Base-by-base conservation (phyloP, 2,113 vertebrate species). In the Pachyramphus minor region DNA sequence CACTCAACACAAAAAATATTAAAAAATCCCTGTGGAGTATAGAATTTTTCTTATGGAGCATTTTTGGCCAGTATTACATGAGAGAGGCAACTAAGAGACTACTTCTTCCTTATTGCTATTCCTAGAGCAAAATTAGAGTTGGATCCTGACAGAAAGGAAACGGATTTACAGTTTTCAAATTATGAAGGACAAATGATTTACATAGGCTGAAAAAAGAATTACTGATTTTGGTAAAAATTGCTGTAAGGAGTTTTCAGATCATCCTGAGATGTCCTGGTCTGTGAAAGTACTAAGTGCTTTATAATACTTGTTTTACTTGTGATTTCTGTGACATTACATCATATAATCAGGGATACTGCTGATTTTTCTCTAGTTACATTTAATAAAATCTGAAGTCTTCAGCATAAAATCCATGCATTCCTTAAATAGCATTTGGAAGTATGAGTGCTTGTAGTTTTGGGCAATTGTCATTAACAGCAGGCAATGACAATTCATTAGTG, bases 1-100 rank as follows among this genome's bases (percentile, higher is more conserved):
- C 15, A 28, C 11, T 58, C 1, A 6, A 31, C 8, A 31, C 15
- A 25, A 0, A 35, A 60, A 22, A 22, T 53, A 25, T 0, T 30
- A 64, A 22, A 5, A 47, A 45, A 27, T n/a, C 4, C 11, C 4
- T 25, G 4, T 14, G 25, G 27, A 81, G 9, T 50, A 49, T 4
- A 73, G 23, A 39, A 37, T 49, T 44, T 80, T 80, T 39, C 22
- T 39, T 52, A 35, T n/a, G 5, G 9, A 66, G 0, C 1, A 25
- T 35, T 85, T 84, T 59, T 87, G 24, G 49, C 25, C 27, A n/a
- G 15, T n/a, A 9, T 56, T 58, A 47, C 10, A 47, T 24, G 30
- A 52, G 11, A 85, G 2, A 8, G 28, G 24, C 12, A 80, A 39
- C 27, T 58, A 63, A 55, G 44, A 84, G 28, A 7, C 11, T 55